Conservation (phyloP, 2,888 invertebrate species). For the Sturmia bella region DNA sequence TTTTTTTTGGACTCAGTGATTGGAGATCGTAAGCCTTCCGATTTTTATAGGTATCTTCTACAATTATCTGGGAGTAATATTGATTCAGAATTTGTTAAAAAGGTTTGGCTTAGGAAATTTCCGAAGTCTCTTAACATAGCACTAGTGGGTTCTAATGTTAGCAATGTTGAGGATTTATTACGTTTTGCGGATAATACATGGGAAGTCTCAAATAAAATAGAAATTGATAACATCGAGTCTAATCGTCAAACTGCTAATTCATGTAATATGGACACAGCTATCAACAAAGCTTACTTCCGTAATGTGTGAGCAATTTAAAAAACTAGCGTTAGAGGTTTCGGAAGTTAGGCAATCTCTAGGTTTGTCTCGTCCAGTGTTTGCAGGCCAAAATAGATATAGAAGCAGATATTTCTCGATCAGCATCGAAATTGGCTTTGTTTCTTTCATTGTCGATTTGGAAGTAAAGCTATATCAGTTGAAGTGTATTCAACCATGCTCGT, state of each 20-base stretch:
- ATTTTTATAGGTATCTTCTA: neutral
- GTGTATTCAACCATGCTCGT: too few species aligned
- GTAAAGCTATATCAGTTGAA: too few species aligned
- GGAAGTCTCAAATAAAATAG: conserved; percentile 10
- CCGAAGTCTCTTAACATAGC: conserved; percentile 6
- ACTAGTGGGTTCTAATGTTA: neutral
- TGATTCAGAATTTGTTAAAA: neutral
- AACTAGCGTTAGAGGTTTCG: neutral
- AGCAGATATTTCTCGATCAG: neutral
- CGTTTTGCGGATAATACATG: conserved; percentile 8
- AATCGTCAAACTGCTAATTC: neutral
- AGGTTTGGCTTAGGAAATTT: neutral
- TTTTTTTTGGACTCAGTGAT: neutral
- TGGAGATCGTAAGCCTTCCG: neutral
- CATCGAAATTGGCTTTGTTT: neutral
- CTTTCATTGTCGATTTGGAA: conserved; percentile 7
- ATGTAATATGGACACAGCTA: neutral
- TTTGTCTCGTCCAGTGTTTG: neutral
- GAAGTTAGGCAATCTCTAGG: neutral
- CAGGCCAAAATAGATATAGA: neutral
- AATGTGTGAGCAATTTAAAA: neutral
- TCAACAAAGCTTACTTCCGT: neutral
- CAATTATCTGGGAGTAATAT: neutral
- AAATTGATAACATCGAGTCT: neutral
- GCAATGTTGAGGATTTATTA: neutral